Percentiles rank a stretch among this genome's conserved stretches.
These are phyloP conservation scores for Pedionomus torquatus DNA, from an alignment of 2,113 vertebrate genomes.

Conservation along the genomic window DNA sequence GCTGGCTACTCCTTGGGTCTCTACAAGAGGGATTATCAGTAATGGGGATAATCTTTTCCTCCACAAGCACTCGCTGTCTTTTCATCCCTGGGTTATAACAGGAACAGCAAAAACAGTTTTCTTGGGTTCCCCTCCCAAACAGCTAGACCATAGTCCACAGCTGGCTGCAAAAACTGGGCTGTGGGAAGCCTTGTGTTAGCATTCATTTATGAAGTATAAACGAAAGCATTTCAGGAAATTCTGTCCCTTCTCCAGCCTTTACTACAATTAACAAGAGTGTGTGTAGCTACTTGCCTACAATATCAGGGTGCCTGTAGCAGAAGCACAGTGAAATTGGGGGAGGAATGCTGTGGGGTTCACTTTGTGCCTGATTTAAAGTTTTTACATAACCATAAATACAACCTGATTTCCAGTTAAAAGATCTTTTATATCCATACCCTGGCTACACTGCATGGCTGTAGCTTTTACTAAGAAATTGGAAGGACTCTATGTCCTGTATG, in stretches of 20 bases:
- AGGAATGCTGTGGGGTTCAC: background rate
- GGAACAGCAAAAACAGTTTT: background rate
- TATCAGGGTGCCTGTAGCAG: background rate
- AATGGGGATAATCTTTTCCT: background rate
- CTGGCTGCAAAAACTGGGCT: background rate
- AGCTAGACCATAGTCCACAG: background rate
- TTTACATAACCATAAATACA: background rate
- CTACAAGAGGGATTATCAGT: background rate
- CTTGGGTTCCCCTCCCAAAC: background rate
- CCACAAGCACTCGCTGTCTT: background rate
- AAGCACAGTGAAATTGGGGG: background rate
- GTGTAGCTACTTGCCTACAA: background rate
- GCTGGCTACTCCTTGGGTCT: background rate
- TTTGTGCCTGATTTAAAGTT: background rate
- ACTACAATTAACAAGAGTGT: background rate
- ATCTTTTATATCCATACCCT: background rate
- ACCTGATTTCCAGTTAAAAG: background rate
- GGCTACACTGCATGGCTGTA: background rate
- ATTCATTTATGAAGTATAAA: background rate
- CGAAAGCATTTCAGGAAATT: background rate
- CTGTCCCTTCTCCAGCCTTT: background rate
- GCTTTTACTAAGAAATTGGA: background rate
- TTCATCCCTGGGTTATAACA: background rate
- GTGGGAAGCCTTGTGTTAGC: background rate
- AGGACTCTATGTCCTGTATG: background rate